A percentile compares a stretch with the other conserved stretches of the same genome.
Evolutionary conservation across 2,888 invertebrate genomes (phyloP).

Genomic region (Alcis repandata): DNA sequence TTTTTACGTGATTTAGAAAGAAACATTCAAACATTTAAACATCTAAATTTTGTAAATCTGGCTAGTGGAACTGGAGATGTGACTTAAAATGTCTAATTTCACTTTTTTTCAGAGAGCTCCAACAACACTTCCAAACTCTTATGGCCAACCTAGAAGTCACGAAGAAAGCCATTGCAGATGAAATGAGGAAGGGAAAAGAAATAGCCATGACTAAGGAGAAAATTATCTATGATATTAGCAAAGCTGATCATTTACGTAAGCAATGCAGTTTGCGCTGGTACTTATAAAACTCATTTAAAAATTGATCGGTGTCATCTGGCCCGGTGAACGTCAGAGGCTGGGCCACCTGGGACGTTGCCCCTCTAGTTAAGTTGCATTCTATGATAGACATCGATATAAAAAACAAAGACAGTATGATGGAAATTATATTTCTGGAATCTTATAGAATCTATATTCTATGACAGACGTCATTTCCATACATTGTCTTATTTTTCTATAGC

Average conservation of each 20-base stretch:
- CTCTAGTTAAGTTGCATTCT: no score
- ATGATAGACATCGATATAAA: no score
- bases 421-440: no score
- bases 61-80: not conserved
- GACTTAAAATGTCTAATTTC: not conserved
- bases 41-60: not conserved
- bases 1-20: no score
- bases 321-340: no score
- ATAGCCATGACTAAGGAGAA: constrained; percentile 87
- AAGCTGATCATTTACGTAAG: constrained; percentile 71
- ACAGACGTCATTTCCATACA: no score
- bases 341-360: no score
- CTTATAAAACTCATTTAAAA: not conserved
- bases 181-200: constrained; percentile 89
- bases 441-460: no score
- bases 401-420: no score
- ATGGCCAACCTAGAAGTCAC: constrained; percentile 88
- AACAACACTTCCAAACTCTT: constrained; percentile 86
- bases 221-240: constrained; percentile 84
- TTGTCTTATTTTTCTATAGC: no score
- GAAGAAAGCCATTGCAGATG: constrained; percentile 88
- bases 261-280: not conserved
- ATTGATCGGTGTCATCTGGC: no score
- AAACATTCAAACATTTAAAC: no score
- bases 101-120: constrained; percentile 79